A percentile compares a stretch with the other conserved stretches of the same genome.
phyloP scores from a whole-genome alignment of 2,113 vertebrate species.

The Perca schrenkii region DNA sequence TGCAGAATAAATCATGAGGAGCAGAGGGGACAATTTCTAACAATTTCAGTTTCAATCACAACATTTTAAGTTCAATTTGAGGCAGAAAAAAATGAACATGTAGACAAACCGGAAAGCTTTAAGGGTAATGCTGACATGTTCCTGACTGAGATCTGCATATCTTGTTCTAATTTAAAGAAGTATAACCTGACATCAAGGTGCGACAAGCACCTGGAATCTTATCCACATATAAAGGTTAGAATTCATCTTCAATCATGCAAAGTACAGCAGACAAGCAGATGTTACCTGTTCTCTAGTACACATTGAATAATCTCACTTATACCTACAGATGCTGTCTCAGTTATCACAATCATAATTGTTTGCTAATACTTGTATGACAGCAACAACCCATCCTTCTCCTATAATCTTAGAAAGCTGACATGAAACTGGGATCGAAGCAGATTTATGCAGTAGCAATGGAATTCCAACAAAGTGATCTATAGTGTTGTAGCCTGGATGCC shows the following conservation, averaged over 20 bases:
- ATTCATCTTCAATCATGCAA: slow-evolving; percentile 3
- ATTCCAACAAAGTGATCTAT: not conserved
- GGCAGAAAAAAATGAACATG: not conserved
- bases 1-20: not conserved
- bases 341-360: not conserved
- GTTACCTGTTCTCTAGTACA: not conserved
- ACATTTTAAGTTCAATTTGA: not conserved
- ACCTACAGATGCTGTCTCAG: not conserved
- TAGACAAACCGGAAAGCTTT: not conserved
- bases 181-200: not conserved
- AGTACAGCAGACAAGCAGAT: not conserved
- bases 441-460: not conserved
- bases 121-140: not conserved
- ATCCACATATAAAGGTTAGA: not conserved
- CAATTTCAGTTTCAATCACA: slow-evolving; percentile 1
- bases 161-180: not conserved
- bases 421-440: not conserved
- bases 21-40: slow-evolving; percentile 1
- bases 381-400: not conserved
- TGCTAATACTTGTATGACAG: not conserved
- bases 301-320: not conserved
- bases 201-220: not conserved
- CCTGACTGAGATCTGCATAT: not conserved
- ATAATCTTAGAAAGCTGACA: not conserved
- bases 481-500: too few relatives aligned